phyloP scores from a whole-genome alignment of 1,140 invertebrate species.

The Drosophila jambulina region DNA sequence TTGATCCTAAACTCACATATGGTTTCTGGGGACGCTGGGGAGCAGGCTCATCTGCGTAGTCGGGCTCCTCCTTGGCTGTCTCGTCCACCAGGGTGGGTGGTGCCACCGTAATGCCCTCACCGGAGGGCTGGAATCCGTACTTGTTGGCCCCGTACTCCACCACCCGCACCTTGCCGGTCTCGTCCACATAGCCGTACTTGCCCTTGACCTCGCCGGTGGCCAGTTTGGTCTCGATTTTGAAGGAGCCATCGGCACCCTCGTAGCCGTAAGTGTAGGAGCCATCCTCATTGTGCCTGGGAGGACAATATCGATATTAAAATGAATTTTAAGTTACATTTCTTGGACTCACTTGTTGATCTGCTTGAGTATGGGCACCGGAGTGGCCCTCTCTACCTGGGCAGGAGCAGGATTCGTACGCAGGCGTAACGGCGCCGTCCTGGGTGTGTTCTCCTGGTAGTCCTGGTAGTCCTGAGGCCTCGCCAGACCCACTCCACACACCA shows the following conservation, averaged over 20 bases:
- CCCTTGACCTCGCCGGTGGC: slow-evolving; percentile 92
- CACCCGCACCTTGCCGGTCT: slow-evolving; percentile 90
- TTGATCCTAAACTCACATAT: slow-evolving; percentile 57
- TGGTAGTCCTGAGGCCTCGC: slow-evolving; percentile 88
- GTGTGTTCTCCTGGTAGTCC: slow-evolving; percentile 86
- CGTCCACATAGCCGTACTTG: slow-evolving; percentile 95
- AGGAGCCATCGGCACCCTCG: slow-evolving; percentile 93
- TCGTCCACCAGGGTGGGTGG: slow-evolving; percentile 92
- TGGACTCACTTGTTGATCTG: slow-evolving; percentile 91
- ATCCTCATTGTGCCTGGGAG: slow-evolving; percentile 91
- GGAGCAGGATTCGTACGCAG: slow-evolving; percentile 84
- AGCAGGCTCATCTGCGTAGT: slow-evolving; percentile 85
- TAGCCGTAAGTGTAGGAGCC: slow-evolving; percentile 95
- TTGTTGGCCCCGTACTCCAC: slow-evolving; percentile 95
- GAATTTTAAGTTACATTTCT: neutral
- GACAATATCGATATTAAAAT: too few species aligned
- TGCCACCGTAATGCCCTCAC: slow-evolving; percentile 94
- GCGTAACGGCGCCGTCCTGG: slow-evolving; percentile 86
- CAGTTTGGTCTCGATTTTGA: slow-evolving; percentile 94
- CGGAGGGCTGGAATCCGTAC: slow-evolving; percentile 93
- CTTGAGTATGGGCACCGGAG: slow-evolving; percentile 92
- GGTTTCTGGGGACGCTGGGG: slow-evolving; percentile 79
- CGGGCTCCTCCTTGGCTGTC: slow-evolving; percentile 86
- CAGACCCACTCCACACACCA: slow-evolving; percentile 46
- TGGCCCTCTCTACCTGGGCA: slow-evolving; percentile 86